phyloP scores from a whole-genome alignment of 2,888 invertebrate species.

The Drosophila greeni region DNA sequence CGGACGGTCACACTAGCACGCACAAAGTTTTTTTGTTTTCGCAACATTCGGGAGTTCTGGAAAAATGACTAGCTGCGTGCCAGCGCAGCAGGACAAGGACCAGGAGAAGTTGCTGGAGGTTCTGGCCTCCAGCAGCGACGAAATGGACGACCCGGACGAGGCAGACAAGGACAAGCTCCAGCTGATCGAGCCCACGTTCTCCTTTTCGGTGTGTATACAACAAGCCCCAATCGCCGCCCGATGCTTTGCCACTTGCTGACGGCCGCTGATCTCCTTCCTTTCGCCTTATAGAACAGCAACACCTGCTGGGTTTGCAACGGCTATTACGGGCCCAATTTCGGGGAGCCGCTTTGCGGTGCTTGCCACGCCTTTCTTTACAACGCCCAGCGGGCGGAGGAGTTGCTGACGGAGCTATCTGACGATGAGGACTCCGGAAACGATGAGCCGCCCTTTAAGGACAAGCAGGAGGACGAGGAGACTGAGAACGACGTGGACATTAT shows the following conservation, averaged over 20 bases:
- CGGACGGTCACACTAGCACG: slow-evolving; percentile 15
- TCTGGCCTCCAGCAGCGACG: slow-evolving; percentile 58
- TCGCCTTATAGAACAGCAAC: slow-evolving; percentile 69
- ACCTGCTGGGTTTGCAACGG: slow-evolving; percentile 92
- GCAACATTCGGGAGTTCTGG: slow-evolving; percentile 32
- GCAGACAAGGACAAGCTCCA: slow-evolving; percentile 45
- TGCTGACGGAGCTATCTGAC: slow-evolving; percentile 80
- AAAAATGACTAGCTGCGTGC: slow-evolving; percentile 71
- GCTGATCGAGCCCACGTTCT: slow-evolving; percentile 64
- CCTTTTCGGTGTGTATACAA: slow-evolving; percentile 71
- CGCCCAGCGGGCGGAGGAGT: slow-evolving; percentile 79
- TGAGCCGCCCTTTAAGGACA: slow-evolving; percentile 84
- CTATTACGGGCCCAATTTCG: slow-evolving; percentile 94
- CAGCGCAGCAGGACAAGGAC: slow-evolving; percentile 67
- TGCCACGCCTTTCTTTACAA: slow-evolving; percentile 96
- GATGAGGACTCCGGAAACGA: slow-evolving; percentile 97
- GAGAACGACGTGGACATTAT: slow-evolving; percentile 72
- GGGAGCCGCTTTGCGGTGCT: slow-evolving; percentile 93
- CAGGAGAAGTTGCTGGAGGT: slow-evolving; percentile 56
- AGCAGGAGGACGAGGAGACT: slow-evolving; percentile 75
- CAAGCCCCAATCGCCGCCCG: neutral
- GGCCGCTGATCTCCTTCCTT: neutral
- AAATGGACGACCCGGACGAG: slow-evolving; percentile 49
- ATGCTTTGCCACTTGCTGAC: neutral
- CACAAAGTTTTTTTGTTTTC: slow-evolving; percentile 35